Base-by-base conservation (phyloP, 1,140 invertebrate genomes). In the Conopomorpha cramerella region DNA sequence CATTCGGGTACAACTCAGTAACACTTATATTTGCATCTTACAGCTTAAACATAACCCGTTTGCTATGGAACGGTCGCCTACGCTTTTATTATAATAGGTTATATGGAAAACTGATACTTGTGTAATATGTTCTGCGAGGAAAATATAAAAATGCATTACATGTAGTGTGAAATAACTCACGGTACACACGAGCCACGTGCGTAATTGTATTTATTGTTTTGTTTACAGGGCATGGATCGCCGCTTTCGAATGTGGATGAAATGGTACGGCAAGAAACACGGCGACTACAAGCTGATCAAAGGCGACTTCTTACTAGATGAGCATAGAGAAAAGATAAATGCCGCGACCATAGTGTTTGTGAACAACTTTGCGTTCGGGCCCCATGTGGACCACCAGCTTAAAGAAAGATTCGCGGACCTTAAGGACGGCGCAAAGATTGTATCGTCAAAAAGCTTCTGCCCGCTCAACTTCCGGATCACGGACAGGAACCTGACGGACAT, bases 301-400 rank as follows among this genome's bases (percentile, higher is more conserved):
- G 95, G 95, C 6, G 95, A 99, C 67, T 98, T 99, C 76, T 81
- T 99, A 40, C 85, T 86, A 42, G 90, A 94, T 49, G 88, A 94
- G 58, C 90, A 95, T 72, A 86, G 91, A 46, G 94, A 98, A 63
- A 93, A 89, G 63, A 95, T 98, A 49, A 93, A 91, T 43, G 86
- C 86, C 45, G 90, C 95, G 3, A 91, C 93, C 23, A 91, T 98
- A 55, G 93, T 98, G 29, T 99, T 99, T 82, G 95, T 98, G 2
- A 99, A 99, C 79, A 99, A 99, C 81, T 98, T 96, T 82, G 95
- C 96, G 25, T 98, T 99, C 71, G 96, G 96, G 11, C 95, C 96
- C 18, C 89, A 87, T 39, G 95, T 98, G 10, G 96, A 99, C 80
- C 95, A 99, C 78, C 89, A 95, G 80, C 73, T 99, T 34, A 99